Evolutionary conservation across 2,797 vertebrate genomes (phyloP).

Genomic region (Harpagifer antarcticus): DNA sequence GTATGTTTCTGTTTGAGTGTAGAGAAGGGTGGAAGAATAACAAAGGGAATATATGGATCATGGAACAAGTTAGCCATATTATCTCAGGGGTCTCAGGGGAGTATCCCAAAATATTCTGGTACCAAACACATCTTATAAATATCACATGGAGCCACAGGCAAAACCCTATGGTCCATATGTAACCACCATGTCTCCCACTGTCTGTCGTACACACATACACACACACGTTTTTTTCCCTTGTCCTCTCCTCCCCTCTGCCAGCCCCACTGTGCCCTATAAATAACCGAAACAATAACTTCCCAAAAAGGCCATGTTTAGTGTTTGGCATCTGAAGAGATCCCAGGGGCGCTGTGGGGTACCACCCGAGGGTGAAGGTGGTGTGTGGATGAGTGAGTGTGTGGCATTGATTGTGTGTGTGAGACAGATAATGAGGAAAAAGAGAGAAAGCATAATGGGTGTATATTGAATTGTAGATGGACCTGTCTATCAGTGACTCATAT

Average conservation of each 20-base stretch:
- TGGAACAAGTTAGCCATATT: conserved; percentile 41
- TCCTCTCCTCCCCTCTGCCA: conserved; percentile 43
- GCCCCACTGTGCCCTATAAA: conserved; percentile 70
- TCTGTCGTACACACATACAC: no score
- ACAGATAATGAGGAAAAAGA: conserved; percentile 20
- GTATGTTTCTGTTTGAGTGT: background rate
- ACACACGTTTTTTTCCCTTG: conserved; percentile 3
- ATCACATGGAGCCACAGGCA: conserved; percentile 55
- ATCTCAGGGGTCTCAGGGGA: conserved; percentile 42
- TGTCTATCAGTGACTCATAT: background rate
- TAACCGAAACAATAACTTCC: conserved; percentile 76
- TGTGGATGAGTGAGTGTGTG: conserved; percentile 36
- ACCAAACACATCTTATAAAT: conserved; percentile 60
- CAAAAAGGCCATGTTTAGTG: conserved; percentile 73
- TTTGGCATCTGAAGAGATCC: conserved; percentile 65
- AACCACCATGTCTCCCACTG: conserved; percentile 23
- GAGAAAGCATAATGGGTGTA: background rate
- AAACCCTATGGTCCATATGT: conserved; percentile 46
- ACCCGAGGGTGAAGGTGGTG: conserved; percentile 46
- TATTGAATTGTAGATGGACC: background rate
- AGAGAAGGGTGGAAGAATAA: conserved; percentile 9
- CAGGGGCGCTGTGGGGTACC: conserved; percentile 61
- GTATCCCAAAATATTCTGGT: conserved; percentile 45
- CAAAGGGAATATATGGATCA: conserved; percentile 6
- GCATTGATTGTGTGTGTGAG: background rate